Evolutionary conservation across 2,888 invertebrate genomes (phyloP).

Genomic region (Epinotia demarniana): DNA sequence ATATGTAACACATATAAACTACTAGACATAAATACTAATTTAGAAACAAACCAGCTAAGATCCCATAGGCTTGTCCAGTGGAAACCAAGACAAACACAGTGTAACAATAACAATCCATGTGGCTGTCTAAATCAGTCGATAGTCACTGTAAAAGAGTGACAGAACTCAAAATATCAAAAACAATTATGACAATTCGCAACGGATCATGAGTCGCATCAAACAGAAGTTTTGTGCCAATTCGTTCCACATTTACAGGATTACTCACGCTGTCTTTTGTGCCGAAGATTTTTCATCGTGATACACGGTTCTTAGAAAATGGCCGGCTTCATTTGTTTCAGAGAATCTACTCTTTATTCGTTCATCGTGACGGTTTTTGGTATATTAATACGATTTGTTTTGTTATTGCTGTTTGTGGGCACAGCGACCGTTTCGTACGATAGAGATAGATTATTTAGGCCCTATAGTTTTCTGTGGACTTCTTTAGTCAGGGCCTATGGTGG

Average conservation of each 20-base stretch:
- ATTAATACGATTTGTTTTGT: conserved; percentile 7
- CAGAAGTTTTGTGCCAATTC: conserved; percentile 35
- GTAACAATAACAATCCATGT: too few species aligned
- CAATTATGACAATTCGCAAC: conserved; percentile 1
- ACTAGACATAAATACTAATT: too few species aligned
- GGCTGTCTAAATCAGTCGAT: too few species aligned
- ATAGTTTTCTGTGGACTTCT: neutral
- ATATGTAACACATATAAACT: too few species aligned
- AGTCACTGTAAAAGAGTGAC: neutral
- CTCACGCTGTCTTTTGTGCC: conserved; percentile 32
- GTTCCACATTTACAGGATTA: conserved; percentile 36
- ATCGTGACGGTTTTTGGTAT: conserved; percentile 15
- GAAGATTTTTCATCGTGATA: conserved; percentile 39
- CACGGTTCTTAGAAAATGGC: conserved; percentile 39
- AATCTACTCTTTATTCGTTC: conserved; percentile 33
- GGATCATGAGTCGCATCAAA: conserved; percentile 26
- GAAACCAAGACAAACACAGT: too few species aligned
- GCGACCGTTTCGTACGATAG: neutral
- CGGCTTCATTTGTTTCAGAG: conserved; percentile 33
- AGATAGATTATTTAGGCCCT: neutral
- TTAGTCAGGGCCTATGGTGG: too few species aligned
- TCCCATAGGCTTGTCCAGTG: too few species aligned
- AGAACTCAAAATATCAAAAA: conserved; percentile 3
- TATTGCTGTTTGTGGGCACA: neutral
- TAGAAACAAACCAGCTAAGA: too few species aligned